Evolutionary conservation across 2,888 invertebrate species (phyloP).

Genomic region (Sarcophaga subvicina): DNA sequence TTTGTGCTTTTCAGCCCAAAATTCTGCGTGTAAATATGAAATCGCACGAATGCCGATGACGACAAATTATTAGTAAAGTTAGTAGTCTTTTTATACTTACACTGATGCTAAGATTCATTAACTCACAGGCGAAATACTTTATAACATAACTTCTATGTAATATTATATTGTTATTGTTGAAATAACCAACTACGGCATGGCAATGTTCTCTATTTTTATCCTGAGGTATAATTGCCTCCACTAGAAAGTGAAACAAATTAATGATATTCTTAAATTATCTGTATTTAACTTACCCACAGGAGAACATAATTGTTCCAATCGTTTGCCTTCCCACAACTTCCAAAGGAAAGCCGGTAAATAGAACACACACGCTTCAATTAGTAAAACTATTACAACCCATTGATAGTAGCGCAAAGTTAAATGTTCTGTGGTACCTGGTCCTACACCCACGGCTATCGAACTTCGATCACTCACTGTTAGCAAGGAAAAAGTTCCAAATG

Average conservation of each 20-base stretch:
- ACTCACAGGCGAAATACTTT: constrained; percentile 87
- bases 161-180: constrained; percentile 71
- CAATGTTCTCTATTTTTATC: constrained; percentile 71
- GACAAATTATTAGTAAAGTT: background rate
- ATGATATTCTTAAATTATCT: background rate
- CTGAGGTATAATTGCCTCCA: constrained; percentile 70
- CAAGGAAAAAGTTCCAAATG: constrained; percentile 87
- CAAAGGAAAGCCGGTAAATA: constrained; percentile 77
- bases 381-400: constrained; percentile 78
- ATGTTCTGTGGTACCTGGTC: constrained; percentile 72
- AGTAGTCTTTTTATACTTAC: constrained; percentile 82
- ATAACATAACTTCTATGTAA: constrained; percentile 83
- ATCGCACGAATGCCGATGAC: no score
- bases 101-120: constrained; percentile 88
- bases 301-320: constrained; percentile 78
- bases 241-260: constrained; percentile 26
- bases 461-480: background rate
- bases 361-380: constrained; percentile 77
- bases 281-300: constrained; percentile 72
- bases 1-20: background rate
- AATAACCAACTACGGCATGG: constrained; percentile 74
- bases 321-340: constrained; percentile 82
- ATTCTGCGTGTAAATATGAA: background rate
- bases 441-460: constrained; percentile 74
- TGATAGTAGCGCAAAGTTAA: constrained; percentile 78